Conservation (phyloP, 2,888 invertebrate species). For the Magallana nippona region DNA sequence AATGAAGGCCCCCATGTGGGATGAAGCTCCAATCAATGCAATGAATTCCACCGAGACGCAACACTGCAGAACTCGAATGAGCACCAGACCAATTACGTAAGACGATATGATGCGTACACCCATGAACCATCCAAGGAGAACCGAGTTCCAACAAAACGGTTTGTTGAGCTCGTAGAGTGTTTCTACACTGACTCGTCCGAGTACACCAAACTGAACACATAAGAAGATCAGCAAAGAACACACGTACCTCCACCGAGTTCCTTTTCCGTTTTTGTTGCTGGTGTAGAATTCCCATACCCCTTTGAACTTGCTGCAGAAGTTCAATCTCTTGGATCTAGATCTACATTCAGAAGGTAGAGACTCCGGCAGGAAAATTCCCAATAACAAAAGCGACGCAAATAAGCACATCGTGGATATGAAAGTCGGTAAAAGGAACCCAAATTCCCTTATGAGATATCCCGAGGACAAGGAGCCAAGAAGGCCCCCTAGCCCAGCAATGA, state of each 20-base stretch:
- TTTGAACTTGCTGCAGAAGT: constrained; percentile 16
- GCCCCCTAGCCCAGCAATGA: constrained; percentile 51
- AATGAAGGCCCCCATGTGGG: constrained; percentile 45
- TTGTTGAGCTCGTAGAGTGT: constrained; percentile 57
- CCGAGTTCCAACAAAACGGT: constrained; percentile 63
- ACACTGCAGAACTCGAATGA: constrained; percentile 53
- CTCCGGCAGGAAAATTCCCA: constrained; percentile 52
- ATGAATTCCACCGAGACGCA: constrained; percentile 57
- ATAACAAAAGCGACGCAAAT: constrained; percentile 43
- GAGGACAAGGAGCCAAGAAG: constrained; percentile 47
- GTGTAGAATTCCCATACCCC: constrained; percentile 53
- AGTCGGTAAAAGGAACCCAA: constrained; percentile 51
- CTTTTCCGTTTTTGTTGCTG: constrained; percentile 41
- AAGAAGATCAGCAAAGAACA: constrained; percentile 47
- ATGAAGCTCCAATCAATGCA: constrained; percentile 51
- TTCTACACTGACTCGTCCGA: constrained; percentile 54
- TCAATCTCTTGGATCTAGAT: neutral
- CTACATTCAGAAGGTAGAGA: constrained; percentile 41
- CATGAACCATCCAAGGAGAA: constrained; percentile 56
- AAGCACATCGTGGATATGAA: constrained; percentile 43
- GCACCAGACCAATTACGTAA: constrained; percentile 50
- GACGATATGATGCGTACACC: constrained; percentile 49
- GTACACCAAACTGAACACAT: constrained; percentile 40
- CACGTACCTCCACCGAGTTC: constrained; percentile 52
- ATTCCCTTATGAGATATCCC: constrained; percentile 55